A percentile compares a stretch with the other conserved stretches of the same genome.
Conservation (phyloP, 2,888 invertebrate genomes). For the Copidosoma aretas region DNA sequence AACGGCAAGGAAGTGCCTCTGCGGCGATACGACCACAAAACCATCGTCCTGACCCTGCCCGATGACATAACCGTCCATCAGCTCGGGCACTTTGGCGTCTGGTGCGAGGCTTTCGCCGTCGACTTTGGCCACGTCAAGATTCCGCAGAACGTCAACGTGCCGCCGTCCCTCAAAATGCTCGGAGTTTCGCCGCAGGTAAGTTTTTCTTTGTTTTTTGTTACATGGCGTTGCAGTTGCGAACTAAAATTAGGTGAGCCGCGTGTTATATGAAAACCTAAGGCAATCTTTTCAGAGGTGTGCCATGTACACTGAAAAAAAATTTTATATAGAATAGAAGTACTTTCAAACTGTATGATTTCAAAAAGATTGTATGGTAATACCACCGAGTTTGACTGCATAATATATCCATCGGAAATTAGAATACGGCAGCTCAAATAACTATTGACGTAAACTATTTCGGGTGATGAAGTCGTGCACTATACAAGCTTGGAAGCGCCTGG, state of each 20-base stretch:
- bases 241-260: background rate
- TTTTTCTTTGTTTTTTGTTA: background rate
- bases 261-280: too few species aligned
- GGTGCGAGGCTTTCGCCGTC: slow-evolving; percentile 92
- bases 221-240: background rate
- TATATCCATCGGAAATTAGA: too few species aligned
- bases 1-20: slow-evolving; percentile 85
- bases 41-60: slow-evolving; percentile 87
- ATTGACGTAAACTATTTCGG: too few species aligned
- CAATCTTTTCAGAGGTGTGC: too few species aligned
- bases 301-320: too few species aligned
- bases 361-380: too few species aligned
- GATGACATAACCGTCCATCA: slow-evolving; percentile 89
- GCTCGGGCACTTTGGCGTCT: slow-evolving; percentile 90
- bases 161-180: slow-evolving; percentile 91
- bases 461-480: too few species aligned
- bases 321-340: too few species aligned
- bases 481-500: too few species aligned
- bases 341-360: too few species aligned
- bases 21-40: slow-evolving; percentile 82
- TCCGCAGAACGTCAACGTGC: slow-evolving; percentile 78
- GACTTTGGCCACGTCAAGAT: slow-evolving; percentile 88
- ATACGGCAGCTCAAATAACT: too few species aligned
- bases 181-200: slow-evolving; percentile 93
- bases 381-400: too few species aligned